Evolutionary conservation across 2,888 invertebrate species (phyloP), one percentile per base, ranked within the genome.

Genomic region (Ochropacha duplaris): DNA sequence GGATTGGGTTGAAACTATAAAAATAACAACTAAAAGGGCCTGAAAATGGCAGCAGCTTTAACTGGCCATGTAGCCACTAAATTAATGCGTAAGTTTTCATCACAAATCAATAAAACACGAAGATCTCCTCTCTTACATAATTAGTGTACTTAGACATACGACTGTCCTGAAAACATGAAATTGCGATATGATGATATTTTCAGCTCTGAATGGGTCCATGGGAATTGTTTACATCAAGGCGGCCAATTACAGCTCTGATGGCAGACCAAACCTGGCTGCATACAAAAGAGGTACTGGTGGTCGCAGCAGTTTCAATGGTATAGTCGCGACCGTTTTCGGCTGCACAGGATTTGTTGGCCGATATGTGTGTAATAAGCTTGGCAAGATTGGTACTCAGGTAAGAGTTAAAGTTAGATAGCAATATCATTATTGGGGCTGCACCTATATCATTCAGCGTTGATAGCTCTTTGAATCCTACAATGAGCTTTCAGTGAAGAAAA

Each of bases 301-400:
- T 19, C 95, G 99, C 36, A 96, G 97, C 70, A 99, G 99, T 79
- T 99, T 99, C 86, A 99, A 97, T 90, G 99, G 99, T 0, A 94
- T 97, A 57, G 98, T 99, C 2, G 98, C 98, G n/a, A 99, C 99
- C n/a, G 97, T 99, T 0, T 99, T 99, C 85, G 99, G 99, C 55
- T 95, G 95, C 57, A 96, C 96, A 36, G 99, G 99, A 1, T 98
- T 98, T 78, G 88, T 99, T 0, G 99, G 99, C 0, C 94, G 95
- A 66, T 96, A 96, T 92, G 95, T 99, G 16, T 96, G 97, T 83
- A 99, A 98, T 83, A 95, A 96, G 76, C 92, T 99, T 57, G 99
- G 99, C 74, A 98, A 96, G 89, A 94, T 94, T 68, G 97, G 98
- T 19, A 94, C 96, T 1, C 98, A 98, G 94, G 95, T 95, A 86